Conservation (phyloP, 2,888 invertebrate species). For the Megamerina dolium region DNA sequence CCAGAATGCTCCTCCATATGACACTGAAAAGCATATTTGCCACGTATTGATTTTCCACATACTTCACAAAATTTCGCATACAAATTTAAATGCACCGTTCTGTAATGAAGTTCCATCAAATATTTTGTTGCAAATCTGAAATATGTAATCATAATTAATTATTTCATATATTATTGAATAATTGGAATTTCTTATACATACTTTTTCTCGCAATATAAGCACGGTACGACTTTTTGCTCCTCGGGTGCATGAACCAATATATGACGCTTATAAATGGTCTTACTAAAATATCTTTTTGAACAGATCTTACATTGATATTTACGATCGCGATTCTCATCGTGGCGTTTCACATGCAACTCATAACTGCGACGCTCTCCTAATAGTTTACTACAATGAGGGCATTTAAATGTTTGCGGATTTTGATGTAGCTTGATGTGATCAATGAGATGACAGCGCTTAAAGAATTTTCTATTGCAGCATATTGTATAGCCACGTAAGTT, state of each 20-base stretch:
- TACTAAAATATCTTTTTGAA: constrained; percentile 37
- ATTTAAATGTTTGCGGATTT: constrained; percentile 43
- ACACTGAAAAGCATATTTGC: constrained; percentile 32
- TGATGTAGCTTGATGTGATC: constrained; percentile 43
- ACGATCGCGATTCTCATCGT: constrained; percentile 31
- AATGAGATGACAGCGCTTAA: constrained; percentile 36
- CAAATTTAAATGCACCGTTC: constrained; percentile 37
- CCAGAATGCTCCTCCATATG: constrained; percentile 43
- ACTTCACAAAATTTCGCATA: constrained; percentile 43
- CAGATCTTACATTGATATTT: constrained; percentile 39
- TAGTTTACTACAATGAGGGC: constrained; percentile 33
- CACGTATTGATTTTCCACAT: too few species aligned
- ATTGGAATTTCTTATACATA: too few species aligned
- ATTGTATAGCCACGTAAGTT: constrained; percentile 35
- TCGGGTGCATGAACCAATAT: constrained; percentile 38
- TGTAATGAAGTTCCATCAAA: constrained; percentile 35
- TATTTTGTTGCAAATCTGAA: constrained; percentile 38
- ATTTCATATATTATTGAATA: too few species aligned
- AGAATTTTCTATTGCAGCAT: constrained; percentile 42
- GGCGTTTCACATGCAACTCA: constrained; percentile 35
- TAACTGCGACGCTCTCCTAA: constrained; percentile 35
- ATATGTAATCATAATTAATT: too few species aligned
- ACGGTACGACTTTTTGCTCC: constrained; percentile 34
- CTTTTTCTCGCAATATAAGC: constrained; percentile 31
- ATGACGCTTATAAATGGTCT: constrained; percentile 33